Evolutionary conservation across 2,113 vertebrate genomes (phyloP).

Genomic region (Pseudonaja textilis): DNA sequence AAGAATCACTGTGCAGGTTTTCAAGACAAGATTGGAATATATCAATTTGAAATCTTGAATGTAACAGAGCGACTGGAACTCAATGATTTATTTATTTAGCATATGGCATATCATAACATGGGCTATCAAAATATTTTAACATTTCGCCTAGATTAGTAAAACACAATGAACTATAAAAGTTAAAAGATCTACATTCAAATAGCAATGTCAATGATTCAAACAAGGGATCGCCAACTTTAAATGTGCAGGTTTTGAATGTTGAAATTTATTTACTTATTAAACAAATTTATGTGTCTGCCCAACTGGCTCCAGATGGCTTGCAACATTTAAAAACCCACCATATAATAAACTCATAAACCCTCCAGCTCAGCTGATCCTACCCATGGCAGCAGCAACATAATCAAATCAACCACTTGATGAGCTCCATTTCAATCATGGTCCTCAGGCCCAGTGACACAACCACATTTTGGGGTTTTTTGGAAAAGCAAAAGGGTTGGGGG

Average conservation of each 20-base stretch:
- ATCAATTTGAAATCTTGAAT: background rate
- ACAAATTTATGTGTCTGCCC: background rate
- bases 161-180: background rate
- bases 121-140: background rate
- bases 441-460: too few species aligned
- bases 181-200: background rate
- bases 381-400: background rate
- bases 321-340: background rate
- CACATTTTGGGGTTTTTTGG: too few species aligned
- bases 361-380: background rate
- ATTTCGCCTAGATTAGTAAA: background rate
- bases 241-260: background rate
- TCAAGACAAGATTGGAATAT: background rate
- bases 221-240: background rate
- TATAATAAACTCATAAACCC: background rate
- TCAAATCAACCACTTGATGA: too few species aligned
- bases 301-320: background rate
- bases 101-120: background rate
- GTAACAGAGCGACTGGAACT: background rate
- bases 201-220: background rate
- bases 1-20: background rate
- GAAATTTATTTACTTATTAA: background rate
- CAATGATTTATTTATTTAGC: background rate
- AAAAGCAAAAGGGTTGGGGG: too few species aligned
- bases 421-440: too few species aligned